Conservation (phyloP, 23 tunicate species). For the Corella eumyota region DNA sequence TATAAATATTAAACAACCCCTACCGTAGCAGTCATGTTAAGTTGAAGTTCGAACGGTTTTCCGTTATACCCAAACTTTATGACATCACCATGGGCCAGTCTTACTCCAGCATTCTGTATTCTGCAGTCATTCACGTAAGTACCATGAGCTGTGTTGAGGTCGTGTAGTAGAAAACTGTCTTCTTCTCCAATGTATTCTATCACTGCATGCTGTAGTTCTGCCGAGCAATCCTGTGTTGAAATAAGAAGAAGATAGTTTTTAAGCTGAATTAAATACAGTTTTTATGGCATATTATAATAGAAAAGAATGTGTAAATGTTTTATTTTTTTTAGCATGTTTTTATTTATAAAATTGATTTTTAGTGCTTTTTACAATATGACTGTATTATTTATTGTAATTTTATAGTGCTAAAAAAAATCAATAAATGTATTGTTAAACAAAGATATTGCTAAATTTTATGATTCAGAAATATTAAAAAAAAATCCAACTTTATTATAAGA, state of each 20-base stretch:
- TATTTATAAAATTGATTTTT: too few species aligned
- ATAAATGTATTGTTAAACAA: too few species aligned
- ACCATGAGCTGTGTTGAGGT: conserved; percentile 58
- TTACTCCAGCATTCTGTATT: conserved; percentile 68
- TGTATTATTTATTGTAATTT: too few species aligned
- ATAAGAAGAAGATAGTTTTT: background rate
- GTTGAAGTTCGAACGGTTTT: conserved; percentile 32
- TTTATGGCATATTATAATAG: background rate
- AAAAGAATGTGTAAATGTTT: background rate
- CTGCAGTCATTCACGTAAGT: conserved; percentile 78
- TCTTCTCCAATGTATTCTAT: conserved; percentile 43
- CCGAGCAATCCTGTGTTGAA: conserved; percentile 19
- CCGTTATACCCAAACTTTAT: conserved; percentile 61
- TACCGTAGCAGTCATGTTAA: too few species aligned
- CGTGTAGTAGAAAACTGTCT: conserved; percentile 62
- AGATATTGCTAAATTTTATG: too few species aligned
- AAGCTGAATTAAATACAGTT: background rate
- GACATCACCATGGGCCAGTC: conserved; percentile 57
- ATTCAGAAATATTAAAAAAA: too few species aligned
- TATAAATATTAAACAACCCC: background rate
- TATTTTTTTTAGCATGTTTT: too few species aligned
- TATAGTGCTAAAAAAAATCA: too few species aligned
- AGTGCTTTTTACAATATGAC: too few species aligned
- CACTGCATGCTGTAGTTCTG: conserved; percentile 55
- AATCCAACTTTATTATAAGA: too few species aligned